These are phyloP conservation scores for Heliconius erato DNA, from an alignment of 2,888 invertebrate species.

Conservation along the genomic window DNA sequence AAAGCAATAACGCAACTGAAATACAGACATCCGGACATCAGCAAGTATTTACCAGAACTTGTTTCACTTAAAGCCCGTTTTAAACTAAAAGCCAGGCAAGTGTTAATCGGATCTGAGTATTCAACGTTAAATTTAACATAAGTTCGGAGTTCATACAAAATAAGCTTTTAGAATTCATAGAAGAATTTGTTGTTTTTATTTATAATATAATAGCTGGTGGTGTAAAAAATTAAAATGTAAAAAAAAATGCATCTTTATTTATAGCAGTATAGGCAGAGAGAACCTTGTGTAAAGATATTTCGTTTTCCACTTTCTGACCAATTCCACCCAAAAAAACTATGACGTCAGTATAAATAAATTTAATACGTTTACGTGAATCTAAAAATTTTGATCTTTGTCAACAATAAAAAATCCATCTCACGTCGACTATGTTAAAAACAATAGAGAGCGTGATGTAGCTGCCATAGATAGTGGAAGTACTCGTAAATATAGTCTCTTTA, in stretches of 20 bases:
- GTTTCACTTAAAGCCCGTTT: constrained; percentile 43
- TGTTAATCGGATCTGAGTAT: constrained; percentile 43
- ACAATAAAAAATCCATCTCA: constrained; percentile 68
- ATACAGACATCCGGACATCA: constrained; percentile 45
- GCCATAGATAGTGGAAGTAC: background rate
- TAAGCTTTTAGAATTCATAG: background rate
- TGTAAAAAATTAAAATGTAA: background rate
- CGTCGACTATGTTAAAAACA: constrained; percentile 37
- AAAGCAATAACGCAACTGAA: constrained; percentile 49
- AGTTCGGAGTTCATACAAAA: constrained; percentile 5
- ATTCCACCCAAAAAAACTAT: too few species aligned
- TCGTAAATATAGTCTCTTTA: constrained; percentile 1
- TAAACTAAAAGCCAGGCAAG: constrained; percentile 46
- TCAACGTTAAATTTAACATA: constrained; percentile 36
- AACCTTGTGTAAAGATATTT: too few species aligned
- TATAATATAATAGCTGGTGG: background rate
- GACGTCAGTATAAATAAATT: too few species aligned
- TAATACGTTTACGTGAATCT: constrained; percentile 4
- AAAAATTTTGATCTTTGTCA: constrained; percentile 54
- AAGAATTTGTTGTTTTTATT: background rate
- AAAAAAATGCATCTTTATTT: background rate
- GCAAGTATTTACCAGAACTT: constrained; percentile 45
- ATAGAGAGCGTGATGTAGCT: constrained; percentile 18
- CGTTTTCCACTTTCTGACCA: too few species aligned
- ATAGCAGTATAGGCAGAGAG: background rate